These are phyloP conservation scores for Oreortyx pictus DNA, from an alignment of 2,797 vertebrate species.

Conservation along the genomic window DNA sequence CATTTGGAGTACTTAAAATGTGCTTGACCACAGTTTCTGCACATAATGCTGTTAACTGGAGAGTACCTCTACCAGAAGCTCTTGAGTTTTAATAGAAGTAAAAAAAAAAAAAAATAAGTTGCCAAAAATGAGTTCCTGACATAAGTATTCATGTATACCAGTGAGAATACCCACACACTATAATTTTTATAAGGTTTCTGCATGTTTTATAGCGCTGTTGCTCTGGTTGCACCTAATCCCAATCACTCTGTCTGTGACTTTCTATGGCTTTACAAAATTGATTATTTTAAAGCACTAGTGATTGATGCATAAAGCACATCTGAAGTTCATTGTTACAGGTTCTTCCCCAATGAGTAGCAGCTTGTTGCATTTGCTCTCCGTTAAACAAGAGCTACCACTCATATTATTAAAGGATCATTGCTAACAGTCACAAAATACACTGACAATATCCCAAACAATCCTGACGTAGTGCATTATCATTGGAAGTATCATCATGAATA, in stretches of 20 bases:
- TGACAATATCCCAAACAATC: not conserved
- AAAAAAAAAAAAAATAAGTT: not conserved
- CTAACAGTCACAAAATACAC: not conserved
- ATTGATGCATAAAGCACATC: not conserved
- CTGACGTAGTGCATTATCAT: not conserved
- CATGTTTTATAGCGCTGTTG: not conserved
- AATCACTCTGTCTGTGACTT: not conserved
- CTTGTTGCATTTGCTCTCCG: not conserved
- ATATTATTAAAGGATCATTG: not conserved
- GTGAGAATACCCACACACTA: not conserved
- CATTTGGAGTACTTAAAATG: not conserved
- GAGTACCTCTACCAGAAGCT: not conserved
- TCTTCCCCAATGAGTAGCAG: not conserved
- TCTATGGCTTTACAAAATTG: not conserved
- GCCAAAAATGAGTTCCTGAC: not conserved
- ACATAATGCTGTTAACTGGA: not conserved
- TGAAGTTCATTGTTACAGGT: not conserved
- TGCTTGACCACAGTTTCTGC: not conserved
- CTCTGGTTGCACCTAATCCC: not conserved
- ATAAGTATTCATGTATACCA: not conserved
- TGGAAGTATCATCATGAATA: not conserved
- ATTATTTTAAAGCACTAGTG: not conserved
- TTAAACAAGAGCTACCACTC: not conserved
- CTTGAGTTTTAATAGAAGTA: not conserved
- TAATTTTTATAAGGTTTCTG: not conserved